Evolutionary conservation across 2,797 vertebrate genomes (phyloP), one percentile per base, ranked within the genome.

Genomic region (Pseudomugil gertrudae): DNA sequence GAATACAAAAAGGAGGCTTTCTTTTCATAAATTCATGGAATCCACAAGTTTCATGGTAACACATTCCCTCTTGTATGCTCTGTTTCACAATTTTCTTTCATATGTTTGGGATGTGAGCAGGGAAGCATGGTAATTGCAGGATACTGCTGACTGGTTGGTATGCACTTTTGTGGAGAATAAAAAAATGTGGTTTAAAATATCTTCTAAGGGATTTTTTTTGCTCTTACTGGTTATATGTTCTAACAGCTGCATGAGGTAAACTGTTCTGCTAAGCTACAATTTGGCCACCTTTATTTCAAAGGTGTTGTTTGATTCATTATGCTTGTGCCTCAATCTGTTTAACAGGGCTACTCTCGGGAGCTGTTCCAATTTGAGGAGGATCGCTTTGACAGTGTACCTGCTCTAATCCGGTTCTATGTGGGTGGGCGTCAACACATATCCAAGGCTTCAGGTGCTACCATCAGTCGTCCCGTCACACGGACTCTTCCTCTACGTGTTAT

Each of bases 281-380:
- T 43, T 14, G 4, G 26, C 53, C 13, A 15, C 1, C 50, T 1
- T 21, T 47, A 26, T 32, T 69, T 65, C 55, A 47, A 65, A 45
- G 38, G 2, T 57, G 60, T 24, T 68, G 56, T 51, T 55, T 69
- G 19, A 47, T 36, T 27, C 50, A 13, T 43, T 47, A 23, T 48
- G 45, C 71, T 57, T 71, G 61, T 71, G 61, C 59, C 19, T 78
- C 67, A 51, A 1, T 89, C 30, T 74, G 69, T 72, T 61, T 66
- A 57, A 51, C 84, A 94, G 86, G 95, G 96, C 45, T 92, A 94
- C 83, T 87, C 95, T 3, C 75, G 92, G 27, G 93, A 93, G 73
- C 92, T 96, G 72, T 97, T 94, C 89, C 96, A 97, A 87, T 95
- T 97, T 21, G 95, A 97, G 81, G 94, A 95, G 53, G 96, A 97